phyloP scores from a whole-genome alignment of 2,888 invertebrate genomes.

The Chironomus riparius region DNA sequence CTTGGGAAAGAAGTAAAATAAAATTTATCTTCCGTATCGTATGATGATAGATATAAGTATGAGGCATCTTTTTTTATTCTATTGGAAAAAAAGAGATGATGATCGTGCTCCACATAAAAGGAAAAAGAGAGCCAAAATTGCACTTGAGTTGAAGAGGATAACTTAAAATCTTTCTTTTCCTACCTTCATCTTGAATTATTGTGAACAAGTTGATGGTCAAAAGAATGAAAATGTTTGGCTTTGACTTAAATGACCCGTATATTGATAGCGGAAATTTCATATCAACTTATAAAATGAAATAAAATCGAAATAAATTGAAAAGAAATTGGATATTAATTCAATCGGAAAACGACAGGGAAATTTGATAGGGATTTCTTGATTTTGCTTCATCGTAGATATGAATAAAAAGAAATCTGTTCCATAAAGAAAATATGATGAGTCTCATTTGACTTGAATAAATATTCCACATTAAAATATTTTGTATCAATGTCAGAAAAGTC shows the following conservation, averaged over 20 bases:
- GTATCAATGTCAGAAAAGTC: neutral
- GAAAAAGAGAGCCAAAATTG: neutral
- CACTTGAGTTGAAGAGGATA: neutral
- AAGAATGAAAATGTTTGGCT: neutral
- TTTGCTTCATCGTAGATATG: neutral
- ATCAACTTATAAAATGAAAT: neutral
- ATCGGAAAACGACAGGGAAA: slow-evolving; percentile 15
- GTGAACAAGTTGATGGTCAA: neutral
- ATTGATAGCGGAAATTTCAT: neutral
- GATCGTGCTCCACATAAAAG: too few relatives aligned
- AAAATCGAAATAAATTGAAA: neutral
- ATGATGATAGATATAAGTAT: too few relatives aligned
- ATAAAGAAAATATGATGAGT: neutral
- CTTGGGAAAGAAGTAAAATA: too few relatives aligned
- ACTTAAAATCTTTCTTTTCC: neutral
- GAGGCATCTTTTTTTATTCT: too few relatives aligned
- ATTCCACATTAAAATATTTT: neutral
- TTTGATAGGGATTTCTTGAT: neutral
- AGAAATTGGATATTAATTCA: slow-evolving; percentile 18
- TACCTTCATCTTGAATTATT: neutral
- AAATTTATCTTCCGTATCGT: too few relatives aligned
- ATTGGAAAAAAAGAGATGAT: too few relatives aligned
- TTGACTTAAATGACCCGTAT: neutral
- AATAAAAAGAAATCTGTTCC: neutral
- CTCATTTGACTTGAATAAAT: neutral